These are phyloP conservation scores for Xyrauchen texanus DNA, from an alignment of 2,113 vertebrate genomes.

Conservation along the genomic window DNA sequence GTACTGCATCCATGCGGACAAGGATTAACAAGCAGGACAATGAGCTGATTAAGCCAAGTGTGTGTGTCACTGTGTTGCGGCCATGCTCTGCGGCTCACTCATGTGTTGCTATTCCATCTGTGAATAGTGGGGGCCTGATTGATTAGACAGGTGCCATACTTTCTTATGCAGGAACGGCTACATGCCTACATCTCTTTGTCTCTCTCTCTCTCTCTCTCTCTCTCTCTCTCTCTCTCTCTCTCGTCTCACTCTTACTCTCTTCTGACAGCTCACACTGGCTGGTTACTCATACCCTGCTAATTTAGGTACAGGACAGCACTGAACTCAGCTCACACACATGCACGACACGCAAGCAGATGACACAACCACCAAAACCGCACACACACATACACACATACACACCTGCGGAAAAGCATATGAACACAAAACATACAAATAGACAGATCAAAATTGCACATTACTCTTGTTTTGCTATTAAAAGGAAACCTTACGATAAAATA, in stretches of 20 bases:
- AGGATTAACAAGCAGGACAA: conserved; percentile 69
- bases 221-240: not conserved
- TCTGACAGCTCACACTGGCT: conserved; percentile 42
- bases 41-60: conserved; percentile 71
- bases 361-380: not conserved
- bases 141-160: conserved; percentile 88
- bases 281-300: conserved; percentile 18
- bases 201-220: not conserved
- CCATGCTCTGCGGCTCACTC: conserved; percentile 72
- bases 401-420: not conserved
- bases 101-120: conserved; percentile 85
- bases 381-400: not conserved
- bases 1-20: conserved; percentile 59
- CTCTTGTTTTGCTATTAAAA: too few species aligned
- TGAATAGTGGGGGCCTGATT: conserved; percentile 79
- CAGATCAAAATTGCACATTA: too few species aligned
- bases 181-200: conserved; percentile 47
- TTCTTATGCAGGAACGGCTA: conserved; percentile 73
- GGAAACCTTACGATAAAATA: too few species aligned
- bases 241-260: not conserved
- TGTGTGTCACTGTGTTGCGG: conserved; percentile 43
- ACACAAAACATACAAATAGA: not conserved
- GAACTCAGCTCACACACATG: not conserved
- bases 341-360: not conserved
- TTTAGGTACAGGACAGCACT: conserved; percentile 4